A percentile compares a stretch with the other conserved stretches of the same genome.
phyloP scores from a whole-genome alignment of 2,797 vertebrate genomes.

The Periparus ater region DNA sequence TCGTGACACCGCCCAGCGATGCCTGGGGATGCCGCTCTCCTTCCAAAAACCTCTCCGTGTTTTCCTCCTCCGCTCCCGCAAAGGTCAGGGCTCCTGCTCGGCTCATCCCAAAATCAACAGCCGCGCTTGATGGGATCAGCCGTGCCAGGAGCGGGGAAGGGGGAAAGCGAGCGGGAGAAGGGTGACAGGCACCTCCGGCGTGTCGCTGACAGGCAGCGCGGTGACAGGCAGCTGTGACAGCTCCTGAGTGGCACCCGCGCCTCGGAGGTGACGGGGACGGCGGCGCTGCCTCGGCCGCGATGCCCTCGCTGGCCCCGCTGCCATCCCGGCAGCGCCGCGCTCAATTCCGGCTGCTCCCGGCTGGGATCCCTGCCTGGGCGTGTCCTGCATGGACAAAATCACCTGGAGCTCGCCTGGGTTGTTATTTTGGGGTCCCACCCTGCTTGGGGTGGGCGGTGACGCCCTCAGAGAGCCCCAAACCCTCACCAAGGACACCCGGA shows the following conservation, averaged over 20 bases:
- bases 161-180: neutral
- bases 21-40: neutral
- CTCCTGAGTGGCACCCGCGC: neutral
- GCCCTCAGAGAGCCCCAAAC: neutral
- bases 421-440: fast-evolving
- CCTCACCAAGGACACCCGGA: fast-evolving
- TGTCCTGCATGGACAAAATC: neutral
- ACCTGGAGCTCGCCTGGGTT: neutral
- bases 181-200: conserved; percentile 2
- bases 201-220: conserved; percentile 46
- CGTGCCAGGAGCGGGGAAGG: neutral
- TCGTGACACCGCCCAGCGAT: fast-evolving
- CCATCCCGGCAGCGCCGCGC: neutral
- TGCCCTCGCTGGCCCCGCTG: neutral
- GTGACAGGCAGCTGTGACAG: conserved; percentile 63
- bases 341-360: neutral
- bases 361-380: no score
- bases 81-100: neutral
- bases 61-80: fast-evolving
- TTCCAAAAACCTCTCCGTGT: fast-evolving
- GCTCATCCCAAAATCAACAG: conserved; percentile 13
- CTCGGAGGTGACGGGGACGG: neutral
- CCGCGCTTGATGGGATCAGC: neutral
- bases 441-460: fast-evolving
- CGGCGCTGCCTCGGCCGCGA: neutral